phyloP scores from a whole-genome alignment of 2,113 vertebrate species.

The Platysteira castanea region DNA sequence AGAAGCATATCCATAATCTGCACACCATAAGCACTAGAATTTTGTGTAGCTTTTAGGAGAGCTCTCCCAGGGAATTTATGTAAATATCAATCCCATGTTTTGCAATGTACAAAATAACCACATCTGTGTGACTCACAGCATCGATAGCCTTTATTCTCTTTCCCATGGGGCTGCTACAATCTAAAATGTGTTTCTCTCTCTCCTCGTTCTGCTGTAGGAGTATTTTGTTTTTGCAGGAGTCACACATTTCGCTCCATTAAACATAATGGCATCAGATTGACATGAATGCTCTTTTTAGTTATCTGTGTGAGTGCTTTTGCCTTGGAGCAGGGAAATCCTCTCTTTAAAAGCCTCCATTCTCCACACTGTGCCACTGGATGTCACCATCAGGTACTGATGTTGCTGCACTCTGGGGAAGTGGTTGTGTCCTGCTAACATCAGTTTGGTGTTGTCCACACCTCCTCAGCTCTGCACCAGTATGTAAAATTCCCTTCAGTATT shows the following conservation, averaged over 20 bases:
- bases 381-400: neutral
- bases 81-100: neutral
- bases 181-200: neutral
- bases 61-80: neutral
- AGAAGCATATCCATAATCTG: neutral
- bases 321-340: neutral
- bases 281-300: conserved; percentile 21
- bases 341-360: neutral
- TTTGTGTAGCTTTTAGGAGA: neutral
- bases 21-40: neutral
- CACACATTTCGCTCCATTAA: conserved; percentile 19
- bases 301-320: neutral
- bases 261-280: conserved; percentile 22
- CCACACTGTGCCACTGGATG: neutral
- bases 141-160: neutral
- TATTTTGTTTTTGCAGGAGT: conserved; percentile 6
- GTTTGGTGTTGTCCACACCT: neutral
- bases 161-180: neutral
- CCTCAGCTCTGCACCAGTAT: neutral
- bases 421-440: neutral
- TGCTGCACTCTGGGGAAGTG: neutral
- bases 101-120: neutral
- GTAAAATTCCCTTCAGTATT: neutral
- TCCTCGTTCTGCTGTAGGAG: neutral
- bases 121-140: neutral